Base-by-base conservation (phyloP, 2,888 invertebrate genomes). In the Drosophila bunnanda region DNA sequence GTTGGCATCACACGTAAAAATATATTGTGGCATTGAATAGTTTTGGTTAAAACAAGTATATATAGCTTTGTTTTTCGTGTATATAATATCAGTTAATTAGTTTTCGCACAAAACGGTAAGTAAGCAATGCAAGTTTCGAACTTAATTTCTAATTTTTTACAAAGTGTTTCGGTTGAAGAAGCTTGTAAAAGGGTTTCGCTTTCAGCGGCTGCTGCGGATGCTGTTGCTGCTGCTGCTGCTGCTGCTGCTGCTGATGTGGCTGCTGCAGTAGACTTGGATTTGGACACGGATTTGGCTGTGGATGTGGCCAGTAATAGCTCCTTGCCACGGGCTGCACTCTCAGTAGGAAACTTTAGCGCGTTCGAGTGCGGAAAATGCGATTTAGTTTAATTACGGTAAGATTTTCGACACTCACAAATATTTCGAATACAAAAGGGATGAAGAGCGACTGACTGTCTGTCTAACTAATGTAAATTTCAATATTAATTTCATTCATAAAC, bases 51-150 rank as follows among this genome's bases (percentile, higher is more conserved):
- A 75, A 68, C 60, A 68, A 62, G 50, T 70, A 58, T 54, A 71
- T 52, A 48, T 25, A 25, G 25, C 9, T 44, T 46, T 22, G 36
- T 59, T 50, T 57, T 46, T 64, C 28, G 38, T 53, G 52, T 61
- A n/a, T 56, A 52, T 46, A 38, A 68, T 61, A 64, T 75, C 52
- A 52, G 65, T 67, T 76, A 36, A 68, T 61, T 66, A 61, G 50
- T 69, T 55, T 39, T 46, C 68, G 66, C 66, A 46, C 44, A 66
- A 61, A 68, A 56, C 55, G 39, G 39, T 78, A 76, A 76, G 83
- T 72, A 86, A 86, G 82, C 87, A 81, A 79, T 85, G 86, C 80
- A 62, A 76, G 62, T 66, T 56, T 58, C 2, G 22, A 80, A 80
- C 81, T 86, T 82, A 80, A 25, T 25, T 32, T 15, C 78, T 85